phyloP scores from a whole-genome alignment of 2,113 vertebrate species.

The Nicator chloris region DNA sequence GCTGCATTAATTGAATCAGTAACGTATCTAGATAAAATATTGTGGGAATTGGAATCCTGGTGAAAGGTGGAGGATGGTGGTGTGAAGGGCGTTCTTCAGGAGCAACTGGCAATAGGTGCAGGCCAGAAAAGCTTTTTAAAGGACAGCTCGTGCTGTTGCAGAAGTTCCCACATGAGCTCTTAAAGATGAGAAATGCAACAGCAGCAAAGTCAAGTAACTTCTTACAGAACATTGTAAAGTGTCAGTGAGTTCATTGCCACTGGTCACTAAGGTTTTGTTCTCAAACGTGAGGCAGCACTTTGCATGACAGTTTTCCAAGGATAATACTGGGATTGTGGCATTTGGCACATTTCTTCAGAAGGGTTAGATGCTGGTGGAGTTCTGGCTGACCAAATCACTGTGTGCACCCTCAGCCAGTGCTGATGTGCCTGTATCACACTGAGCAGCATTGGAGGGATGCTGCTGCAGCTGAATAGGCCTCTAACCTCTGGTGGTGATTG shows the following conservation, averaged over 20 bases:
- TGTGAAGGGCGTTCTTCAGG: neutral
- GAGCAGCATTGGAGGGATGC: neutral
- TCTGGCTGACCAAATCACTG: neutral
- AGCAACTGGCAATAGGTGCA: neutral
- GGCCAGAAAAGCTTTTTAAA: neutral
- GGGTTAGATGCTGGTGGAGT: neutral
- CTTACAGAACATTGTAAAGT: neutral
- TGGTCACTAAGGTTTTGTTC: neutral
- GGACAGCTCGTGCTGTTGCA: neutral
- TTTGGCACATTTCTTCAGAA: neutral
- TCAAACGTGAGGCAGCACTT: neutral
- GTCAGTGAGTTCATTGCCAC: neutral
- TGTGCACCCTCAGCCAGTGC: neutral
- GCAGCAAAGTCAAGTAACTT: neutral
- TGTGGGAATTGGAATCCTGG: neutral
- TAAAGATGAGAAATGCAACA: neutral
- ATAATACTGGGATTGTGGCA: accelerated
- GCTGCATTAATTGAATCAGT: neutral
- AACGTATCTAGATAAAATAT: neutral
- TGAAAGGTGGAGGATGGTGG: neutral
- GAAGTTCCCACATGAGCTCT: neutral
- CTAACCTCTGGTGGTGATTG: neutral
- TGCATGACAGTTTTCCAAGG: neutral
- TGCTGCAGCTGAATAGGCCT: neutral
- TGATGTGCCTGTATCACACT: neutral